phyloP scores from a whole-genome alignment of 2,888 invertebrate genomes.

The Ctenicera cuprea region DNA sequence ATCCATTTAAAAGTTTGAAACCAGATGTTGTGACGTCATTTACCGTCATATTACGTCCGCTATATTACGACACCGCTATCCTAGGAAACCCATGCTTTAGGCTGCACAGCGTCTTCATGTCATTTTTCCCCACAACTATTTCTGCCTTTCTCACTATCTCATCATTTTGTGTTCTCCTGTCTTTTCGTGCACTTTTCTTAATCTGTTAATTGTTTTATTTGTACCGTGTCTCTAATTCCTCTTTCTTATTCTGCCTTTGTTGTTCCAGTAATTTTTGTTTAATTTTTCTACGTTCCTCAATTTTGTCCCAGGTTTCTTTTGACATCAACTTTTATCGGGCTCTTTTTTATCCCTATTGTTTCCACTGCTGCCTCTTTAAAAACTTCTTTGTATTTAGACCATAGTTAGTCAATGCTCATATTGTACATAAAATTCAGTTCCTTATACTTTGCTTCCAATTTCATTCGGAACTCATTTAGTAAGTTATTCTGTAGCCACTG shows the following conservation, averaged over 20 bases:
- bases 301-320: conserved; percentile 3
- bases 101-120: neutral
- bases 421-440: neutral
- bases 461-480: neutral
- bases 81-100: too few relatives aligned
- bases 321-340: neutral
- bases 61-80: too few relatives aligned
- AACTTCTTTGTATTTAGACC: neutral
- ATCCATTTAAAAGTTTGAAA: too few relatives aligned
- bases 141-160: neutral
- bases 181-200: neutral
- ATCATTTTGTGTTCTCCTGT: neutral
- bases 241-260: neutral
- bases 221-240: neutral
- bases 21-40: too few relatives aligned
- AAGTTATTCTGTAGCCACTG: neutral
- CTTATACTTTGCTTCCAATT: neutral
- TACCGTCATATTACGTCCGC: too few relatives aligned
- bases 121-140: neutral
- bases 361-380: neutral
- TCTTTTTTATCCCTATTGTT: neutral
- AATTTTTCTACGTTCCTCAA: neutral
- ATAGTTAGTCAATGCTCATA: neutral
- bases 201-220: neutral
- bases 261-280: neutral